Percentiles rank a stretch among this genome's conserved stretches.
Evolutionary conservation across 2,888 invertebrate species (phyloP).

Genomic region (Stegana nigrithorax): DNA sequence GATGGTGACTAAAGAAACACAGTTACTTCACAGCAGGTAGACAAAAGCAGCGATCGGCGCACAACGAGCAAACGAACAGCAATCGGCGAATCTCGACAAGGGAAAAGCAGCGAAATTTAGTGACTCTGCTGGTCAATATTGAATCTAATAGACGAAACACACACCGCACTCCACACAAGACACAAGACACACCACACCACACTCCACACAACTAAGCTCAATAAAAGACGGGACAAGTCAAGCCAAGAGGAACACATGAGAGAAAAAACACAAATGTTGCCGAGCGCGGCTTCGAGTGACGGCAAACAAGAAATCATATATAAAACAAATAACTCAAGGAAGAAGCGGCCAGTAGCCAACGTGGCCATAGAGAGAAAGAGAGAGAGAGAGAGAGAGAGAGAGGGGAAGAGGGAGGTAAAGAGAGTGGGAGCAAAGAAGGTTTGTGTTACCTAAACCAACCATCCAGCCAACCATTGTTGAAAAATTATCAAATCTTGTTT

Average conservation of each 20-base stretch:
- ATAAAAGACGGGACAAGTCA: no score
- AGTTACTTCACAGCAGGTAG: not conserved
- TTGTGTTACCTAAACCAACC: no score
- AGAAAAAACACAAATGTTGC: not conserved
- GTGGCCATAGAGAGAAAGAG: no score
- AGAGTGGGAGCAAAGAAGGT: no score
- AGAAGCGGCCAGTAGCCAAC: no score
- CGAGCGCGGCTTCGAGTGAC: not conserved
- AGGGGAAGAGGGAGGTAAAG: no score
- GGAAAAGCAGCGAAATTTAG: not conserved
- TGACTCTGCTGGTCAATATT: not conserved
- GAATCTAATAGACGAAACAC: not conserved
- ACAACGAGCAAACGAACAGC: not conserved
- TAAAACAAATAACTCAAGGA: not conserved
- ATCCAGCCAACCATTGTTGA: no score
- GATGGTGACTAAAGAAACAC: not conserved
- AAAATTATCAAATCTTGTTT: not conserved
- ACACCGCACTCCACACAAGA: not conserved
- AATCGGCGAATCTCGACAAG: not conserved
- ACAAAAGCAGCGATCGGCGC: not conserved
- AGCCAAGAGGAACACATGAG: no score
- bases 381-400: no score
- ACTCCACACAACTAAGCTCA: no score
- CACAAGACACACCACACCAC: no score
- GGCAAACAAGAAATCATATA: not conserved